Base-by-base conservation (phyloP, 1,140 invertebrate genomes). In the Phenacoccus solenopsis region DNA sequence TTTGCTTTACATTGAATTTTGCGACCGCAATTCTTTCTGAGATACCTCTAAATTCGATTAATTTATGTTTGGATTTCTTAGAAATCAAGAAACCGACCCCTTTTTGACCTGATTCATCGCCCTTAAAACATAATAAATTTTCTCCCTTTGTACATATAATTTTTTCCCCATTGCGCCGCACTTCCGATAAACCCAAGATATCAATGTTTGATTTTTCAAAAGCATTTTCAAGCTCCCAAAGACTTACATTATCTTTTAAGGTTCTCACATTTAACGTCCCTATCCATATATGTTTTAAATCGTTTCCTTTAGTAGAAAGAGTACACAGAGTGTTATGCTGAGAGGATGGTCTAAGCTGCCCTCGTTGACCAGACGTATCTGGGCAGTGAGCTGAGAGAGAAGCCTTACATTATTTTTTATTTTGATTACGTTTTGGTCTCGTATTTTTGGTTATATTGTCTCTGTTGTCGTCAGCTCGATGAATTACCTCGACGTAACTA, bases 171-270 rank as follows among this genome's bases (percentile, higher is more conserved):
- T 70, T 22, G 3, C 69, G 10, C 24, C 69, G 32, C 1, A 70
- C 49, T 27, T 70, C 69, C 25, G 28, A 4, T n/a, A 70, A 61
- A 12, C 69, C 69, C 16, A 70, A 38, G 1, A 70, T 5, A 22
- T 57, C 2, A n/a, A n/a, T 20, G 4, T 13, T 57, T 5, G 22
- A 20, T 2, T 57, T 49, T 7, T 22, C n/a, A 10, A 70, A 24
- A 7, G 28, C 38, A 2, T 1, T 20, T 70, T 70, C 69, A 5
- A 70, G 22, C 57, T 70, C 32, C 21, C 1, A 5, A 16, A 70
- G 5, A 3, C 35, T 67, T 4, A 2, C 10, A 24, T 70, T 49
- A 5, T 1, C 4, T 22, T 10, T 9, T 38, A 70, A 22, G 4
- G 69, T 70, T 1, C 25, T 1, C 24, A 12, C 20, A 25, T 70